A percentile compares a stretch with the other conserved stretches of the same genome.
phyloP scores from a whole-genome alignment of 2,797 vertebrate species.

The Eutrigla gurnardus region DNA sequence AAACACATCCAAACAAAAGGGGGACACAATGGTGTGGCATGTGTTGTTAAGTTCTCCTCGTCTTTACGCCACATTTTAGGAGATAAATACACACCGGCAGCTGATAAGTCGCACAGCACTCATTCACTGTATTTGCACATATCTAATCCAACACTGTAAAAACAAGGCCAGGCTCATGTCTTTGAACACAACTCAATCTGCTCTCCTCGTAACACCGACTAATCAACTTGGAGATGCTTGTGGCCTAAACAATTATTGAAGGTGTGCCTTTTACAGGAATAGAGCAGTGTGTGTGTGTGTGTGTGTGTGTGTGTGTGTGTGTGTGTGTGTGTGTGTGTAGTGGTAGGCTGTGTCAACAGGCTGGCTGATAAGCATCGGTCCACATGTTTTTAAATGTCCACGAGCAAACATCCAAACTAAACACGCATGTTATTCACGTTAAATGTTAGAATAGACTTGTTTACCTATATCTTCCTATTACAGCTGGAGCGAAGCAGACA shows the following conservation, averaged over 20 bases:
- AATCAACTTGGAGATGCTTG: slow-evolving; percentile 43
- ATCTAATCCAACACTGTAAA: slow-evolving; percentile 19
- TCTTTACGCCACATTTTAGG: slow-evolving; percentile 13
- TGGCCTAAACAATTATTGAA: slow-evolving; percentile 60
- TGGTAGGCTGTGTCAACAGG: slow-evolving; percentile 76
- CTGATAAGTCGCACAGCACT: slow-evolving; percentile 11
- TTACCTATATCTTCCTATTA: slow-evolving; percentile 54
- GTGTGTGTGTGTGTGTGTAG: slow-evolving; percentile 47
- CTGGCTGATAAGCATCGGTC: slow-evolving; percentile 69
- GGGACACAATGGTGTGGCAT: slow-evolving; percentile 12
- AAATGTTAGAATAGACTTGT: slow-evolving; percentile 56
- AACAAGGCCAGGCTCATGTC: slow-evolving; percentile 5
- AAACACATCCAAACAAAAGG: slow-evolving; percentile 54
- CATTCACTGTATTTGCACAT: slow-evolving; percentile 16
- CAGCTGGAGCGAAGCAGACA: slow-evolving; percentile 49
- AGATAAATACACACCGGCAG: slow-evolving; percentile 5
- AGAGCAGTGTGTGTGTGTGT: slow-evolving; percentile 34
- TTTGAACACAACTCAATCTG: slow-evolving; percentile 14
- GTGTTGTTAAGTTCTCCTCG: slow-evolving; percentile 18
- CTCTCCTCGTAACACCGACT: slow-evolving; percentile 26
- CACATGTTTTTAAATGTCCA: slow-evolving; percentile 78
- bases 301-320: slow-evolving; percentile 48
- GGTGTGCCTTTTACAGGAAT: slow-evolving; percentile 56
- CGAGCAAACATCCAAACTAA: slow-evolving; percentile 74
- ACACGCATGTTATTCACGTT: slow-evolving; percentile 53